These are phyloP conservation scores for Macrobrachium nipponense DNA, from an alignment of 1,140 invertebrate species.

Conservation along the genomic window DNA sequence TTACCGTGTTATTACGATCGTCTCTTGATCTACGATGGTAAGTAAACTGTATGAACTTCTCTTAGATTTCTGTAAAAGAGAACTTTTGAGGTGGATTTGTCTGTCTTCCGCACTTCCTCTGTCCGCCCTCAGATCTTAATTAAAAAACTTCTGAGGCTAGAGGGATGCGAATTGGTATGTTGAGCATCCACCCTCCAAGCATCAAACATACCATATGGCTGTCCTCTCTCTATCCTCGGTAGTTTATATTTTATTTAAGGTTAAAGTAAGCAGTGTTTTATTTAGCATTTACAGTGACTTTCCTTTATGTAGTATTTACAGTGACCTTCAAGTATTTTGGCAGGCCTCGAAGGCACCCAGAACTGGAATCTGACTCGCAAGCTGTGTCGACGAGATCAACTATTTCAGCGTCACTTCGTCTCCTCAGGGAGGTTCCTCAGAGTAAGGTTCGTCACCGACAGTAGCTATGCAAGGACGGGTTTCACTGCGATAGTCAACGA, in stretches of 20 bases:
- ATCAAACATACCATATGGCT: no score
- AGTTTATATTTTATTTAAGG: no score
- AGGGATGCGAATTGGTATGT: no score
- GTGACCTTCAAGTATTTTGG: not conserved
- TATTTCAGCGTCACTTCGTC: not conserved
- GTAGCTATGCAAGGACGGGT: not conserved
- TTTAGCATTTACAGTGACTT: no score
- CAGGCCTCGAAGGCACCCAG: conserved; percentile 37
- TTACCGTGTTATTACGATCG: conserved; percentile 11
- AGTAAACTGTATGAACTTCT: not conserved
- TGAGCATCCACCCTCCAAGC: no score
- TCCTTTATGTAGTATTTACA: not conserved
- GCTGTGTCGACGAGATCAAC: conserved; percentile 45
- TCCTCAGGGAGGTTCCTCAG: conserved; percentile 34
- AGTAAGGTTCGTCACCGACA: conserved; percentile 43
- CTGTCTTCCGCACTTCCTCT: no score
- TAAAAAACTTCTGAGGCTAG: no score
- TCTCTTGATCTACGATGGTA: conserved; percentile 56
- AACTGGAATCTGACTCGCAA: conserved; percentile 48
- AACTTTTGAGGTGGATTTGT: no score
- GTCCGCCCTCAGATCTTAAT: no score
- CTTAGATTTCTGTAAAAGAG: no score
- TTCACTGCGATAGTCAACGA: not conserved
- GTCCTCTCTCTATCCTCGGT: no score
- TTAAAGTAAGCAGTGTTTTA: no score